Evolutionary conservation across 2,888 invertebrate genomes (phyloP), one percentile per base, ranked within the genome.

Genomic region (Orthonychiurus folsomi): DNA sequence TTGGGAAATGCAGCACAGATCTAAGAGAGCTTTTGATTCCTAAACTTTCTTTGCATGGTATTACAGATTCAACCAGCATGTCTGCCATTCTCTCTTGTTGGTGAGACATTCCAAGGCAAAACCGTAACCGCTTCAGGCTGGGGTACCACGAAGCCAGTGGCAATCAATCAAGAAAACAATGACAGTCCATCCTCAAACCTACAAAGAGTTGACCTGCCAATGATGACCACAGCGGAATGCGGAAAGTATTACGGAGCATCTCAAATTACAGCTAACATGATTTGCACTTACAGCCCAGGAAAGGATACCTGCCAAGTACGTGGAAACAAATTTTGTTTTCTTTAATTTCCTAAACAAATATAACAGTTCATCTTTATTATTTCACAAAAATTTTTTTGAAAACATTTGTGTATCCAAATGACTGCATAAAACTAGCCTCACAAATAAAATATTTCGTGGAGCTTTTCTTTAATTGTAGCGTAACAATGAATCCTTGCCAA

Each of bases 291-390:
- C 48, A 23, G 37, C 3, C 63, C 64, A 3, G 66, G 66, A 50
- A 66, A 66, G 37, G 68, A 64, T 25, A 62, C 66, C 3, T 68
- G 68, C 20, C 66, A 66, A 50, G n/a, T n/a, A n/a, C n/a, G n/a
- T n/a, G n/a, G n/a, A n/a, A n/a, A n/a, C n/a, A n/a, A n/a, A n/a
- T n/a, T n/a, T n/a, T n/a, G n/a, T n/a, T n/a, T n/a, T n/a, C n/a
- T n/a, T n/a, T n/a, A n/a, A n/a, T n/a, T n/a, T n/a, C n/a, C n/a
- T n/a, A n/a, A n/a, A n/a, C n/a, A n/a, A n/a, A n/a, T n/a, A n/a
- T n/a, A n/a, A n/a, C n/a, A n/a, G n/a, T n/a, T n/a, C n/a, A n/a
- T n/a, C n/a, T n/a, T n/a, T n/a, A n/a, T n/a, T n/a, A n/a, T n/a
- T n/a, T n/a, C n/a, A n/a, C n/a, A n/a, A n/a, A n/a, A n/a, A n/a